Evolutionary conservation across 2,797 vertebrate species (phyloP).

Genomic region (Meda fulgida): DNA sequence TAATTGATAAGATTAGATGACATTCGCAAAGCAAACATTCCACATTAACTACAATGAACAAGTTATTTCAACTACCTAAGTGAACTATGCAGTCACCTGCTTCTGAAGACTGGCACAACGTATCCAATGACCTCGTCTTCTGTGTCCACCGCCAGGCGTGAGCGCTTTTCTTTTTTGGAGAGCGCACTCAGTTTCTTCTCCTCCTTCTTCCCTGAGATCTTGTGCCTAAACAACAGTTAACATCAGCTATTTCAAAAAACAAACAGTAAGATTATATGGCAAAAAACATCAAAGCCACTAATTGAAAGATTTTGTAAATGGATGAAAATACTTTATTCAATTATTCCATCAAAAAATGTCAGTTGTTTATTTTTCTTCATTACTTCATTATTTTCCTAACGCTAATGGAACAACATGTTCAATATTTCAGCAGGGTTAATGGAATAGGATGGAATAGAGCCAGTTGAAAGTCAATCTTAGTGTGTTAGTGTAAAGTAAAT

Average conservation of each 20-base stretch:
- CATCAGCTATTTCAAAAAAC: background rate
- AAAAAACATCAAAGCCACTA: background rate
- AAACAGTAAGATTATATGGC: background rate
- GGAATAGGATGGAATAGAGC: conserved; percentile 27
- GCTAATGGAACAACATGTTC: background rate
- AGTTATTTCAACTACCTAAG: background rate
- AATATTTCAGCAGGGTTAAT: conserved; percentile 17
- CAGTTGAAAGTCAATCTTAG: conserved; percentile 27
- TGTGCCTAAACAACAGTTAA: conserved; percentile 59
- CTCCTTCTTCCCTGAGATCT: conserved; percentile 79
- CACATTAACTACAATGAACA: background rate
- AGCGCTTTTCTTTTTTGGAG: conserved; percentile 86
- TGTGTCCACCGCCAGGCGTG: conserved; percentile 81
- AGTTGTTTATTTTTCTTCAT: background rate
- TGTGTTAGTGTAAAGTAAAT: conserved; percentile 40
- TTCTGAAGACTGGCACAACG: conserved; percentile 90
- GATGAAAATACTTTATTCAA: conserved; percentile 4
- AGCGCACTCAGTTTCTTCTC: conserved; percentile 83
- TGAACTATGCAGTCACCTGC: conserved; percentile 76
- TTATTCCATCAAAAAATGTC: background rate
- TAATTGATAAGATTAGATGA: background rate
- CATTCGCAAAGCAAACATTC: background rate
- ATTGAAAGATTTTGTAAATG: background rate
- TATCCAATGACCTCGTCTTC: conserved; percentile 86
- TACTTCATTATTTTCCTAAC: background rate